These are phyloP conservation scores for Alcis repandata DNA, from an alignment of 2,888 invertebrate species.

Conservation along the genomic window DNA sequence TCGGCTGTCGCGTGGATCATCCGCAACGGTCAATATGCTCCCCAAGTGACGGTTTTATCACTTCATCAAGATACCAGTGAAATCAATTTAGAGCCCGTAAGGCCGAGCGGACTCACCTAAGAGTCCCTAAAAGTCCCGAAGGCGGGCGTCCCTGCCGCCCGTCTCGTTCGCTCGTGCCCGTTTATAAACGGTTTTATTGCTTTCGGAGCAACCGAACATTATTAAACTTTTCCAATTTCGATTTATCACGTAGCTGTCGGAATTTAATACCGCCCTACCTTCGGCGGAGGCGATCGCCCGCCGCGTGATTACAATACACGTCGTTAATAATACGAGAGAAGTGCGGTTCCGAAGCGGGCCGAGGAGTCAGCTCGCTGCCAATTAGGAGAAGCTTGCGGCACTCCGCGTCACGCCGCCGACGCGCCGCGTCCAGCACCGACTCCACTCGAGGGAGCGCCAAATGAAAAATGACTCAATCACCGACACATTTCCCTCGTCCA, in stretches of 20 bases:
- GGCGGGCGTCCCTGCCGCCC: constrained; percentile 83
- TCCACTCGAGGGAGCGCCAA: constrained; percentile 33
- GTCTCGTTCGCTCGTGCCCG: constrained; percentile 86
- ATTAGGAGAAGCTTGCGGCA: constrained; percentile 53
- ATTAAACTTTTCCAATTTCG: constrained; percentile 88
- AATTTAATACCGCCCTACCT: constrained; percentile 87
- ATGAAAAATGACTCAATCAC: constrained; percentile 51
- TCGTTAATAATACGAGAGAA: constrained; percentile 84
- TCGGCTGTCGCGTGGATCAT: constrained; percentile 45
- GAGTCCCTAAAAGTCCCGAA: constrained; percentile 85
- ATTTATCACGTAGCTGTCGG: constrained; percentile 87
- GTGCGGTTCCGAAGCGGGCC: constrained; percentile 61
- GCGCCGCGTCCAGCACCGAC: constrained; percentile 34
- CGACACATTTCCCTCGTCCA: constrained; percentile 38
- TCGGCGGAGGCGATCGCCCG: constrained; percentile 86
- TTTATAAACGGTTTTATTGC: constrained; percentile 87
- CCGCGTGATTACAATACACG: constrained; percentile 87
- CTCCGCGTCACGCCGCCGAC: constrained; percentile 30
- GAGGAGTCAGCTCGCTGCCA: constrained; percentile 59
- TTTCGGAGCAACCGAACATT: constrained; percentile 87
- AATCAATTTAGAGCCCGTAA: constrained; percentile 81
- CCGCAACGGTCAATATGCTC: constrained; percentile 51
- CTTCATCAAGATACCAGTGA: constrained; percentile 80
- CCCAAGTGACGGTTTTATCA: constrained; percentile 71
- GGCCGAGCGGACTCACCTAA: constrained; percentile 78